Base-by-base conservation (phyloP, 1,140 invertebrate genomes). In the Brachionus plicatilis region DNA sequence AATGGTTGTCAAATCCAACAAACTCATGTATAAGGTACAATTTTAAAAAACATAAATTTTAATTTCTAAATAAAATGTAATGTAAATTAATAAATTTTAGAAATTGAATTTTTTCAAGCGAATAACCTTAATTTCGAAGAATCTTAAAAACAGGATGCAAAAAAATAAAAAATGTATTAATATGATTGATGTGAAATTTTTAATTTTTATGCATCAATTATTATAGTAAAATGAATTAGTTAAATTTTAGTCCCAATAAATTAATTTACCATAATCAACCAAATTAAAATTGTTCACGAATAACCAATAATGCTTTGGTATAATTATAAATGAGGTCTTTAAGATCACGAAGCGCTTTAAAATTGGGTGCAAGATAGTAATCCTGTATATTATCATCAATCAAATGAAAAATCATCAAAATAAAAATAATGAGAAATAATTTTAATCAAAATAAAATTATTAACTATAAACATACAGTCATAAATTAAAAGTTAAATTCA, bases 1-100 rank as follows among this genome's bases (percentile, higher is more conserved):
- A 65, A 68, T 82, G 33, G 79, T 82, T 17, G 60, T 50, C 3
- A 76, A 12, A 76, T 76, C 47, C 27, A 76, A 50, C 20, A 47
- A 29, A 33, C 47, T 50, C 72, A 50, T 76, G 27, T 27, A 20
- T 50, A 8, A 3, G 9, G 20, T 17, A 17, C 6, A 43, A 20
- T 41, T 24, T 72, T 72, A 4, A 72, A 20, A 37, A 68, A 6
- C 27, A 68, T 68, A 33, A 68, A 33, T 68, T 68, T 68, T 33
- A n/a, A 11, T 43, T 43, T 20, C 14, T 72, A 72, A 33, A 72
- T 37, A 43, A 72, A 72, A 43, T 72, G 12, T 24, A 3, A 20
- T 17, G 29, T 41, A 12, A 29, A 29, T 68, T 68, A 24, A 60
- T 20, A 27, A 60, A 20, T 53, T 53, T 14, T 14, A n/a, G 17